phyloP scores from a whole-genome alignment of 1,140 invertebrate species.

The Hyposmocoma kahamanoa region DNA sequence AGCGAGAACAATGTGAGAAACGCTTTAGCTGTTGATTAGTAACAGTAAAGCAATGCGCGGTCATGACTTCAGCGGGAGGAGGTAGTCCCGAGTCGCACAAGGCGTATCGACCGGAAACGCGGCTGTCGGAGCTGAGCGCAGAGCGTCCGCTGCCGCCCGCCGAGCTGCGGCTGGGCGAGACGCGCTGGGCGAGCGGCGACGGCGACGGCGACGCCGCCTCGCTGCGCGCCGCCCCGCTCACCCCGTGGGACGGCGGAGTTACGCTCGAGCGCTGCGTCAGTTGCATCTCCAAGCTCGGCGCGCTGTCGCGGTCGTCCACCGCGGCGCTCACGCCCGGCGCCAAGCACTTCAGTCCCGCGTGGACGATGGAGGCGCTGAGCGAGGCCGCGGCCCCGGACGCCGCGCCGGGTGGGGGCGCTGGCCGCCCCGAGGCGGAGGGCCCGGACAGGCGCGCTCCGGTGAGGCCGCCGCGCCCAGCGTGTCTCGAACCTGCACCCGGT shows the following conservation, averaged over 20 bases:
- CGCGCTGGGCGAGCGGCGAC: slow-evolving; percentile 15
- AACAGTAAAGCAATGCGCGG: no score
- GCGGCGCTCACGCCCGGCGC: slow-evolving; percentile 61
- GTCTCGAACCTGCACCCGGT: slow-evolving; percentile 66
- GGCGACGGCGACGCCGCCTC: slow-evolving; percentile 38
- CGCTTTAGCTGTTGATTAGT: no score
- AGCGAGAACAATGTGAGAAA: no score
- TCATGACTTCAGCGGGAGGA: slow-evolving; percentile 20
- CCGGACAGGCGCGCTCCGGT: neutral
- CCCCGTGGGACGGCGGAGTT: slow-evolving; percentile 29
- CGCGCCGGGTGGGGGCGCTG: neutral
- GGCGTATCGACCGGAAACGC: slow-evolving; percentile 72
- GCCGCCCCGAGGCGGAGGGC: neutral
- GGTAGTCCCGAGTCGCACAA: slow-evolving; percentile 41
- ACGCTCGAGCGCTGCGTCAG: slow-evolving; percentile 82
- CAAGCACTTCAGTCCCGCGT: slow-evolving; percentile 75
- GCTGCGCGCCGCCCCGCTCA: slow-evolving; percentile 30
- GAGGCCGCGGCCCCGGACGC: slow-evolving; percentile 16
- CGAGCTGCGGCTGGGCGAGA: slow-evolving; percentile 27
- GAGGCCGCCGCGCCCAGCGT: slow-evolving; percentile 38
- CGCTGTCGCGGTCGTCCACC: slow-evolving; percentile 75
- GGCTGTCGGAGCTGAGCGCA: slow-evolving; percentile 74
- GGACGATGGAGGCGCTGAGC: slow-evolving; percentile 76
- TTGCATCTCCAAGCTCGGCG: slow-evolving; percentile 85
- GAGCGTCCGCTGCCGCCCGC: slow-evolving; percentile 43